Percentiles rank a stretch among this genome's conserved stretches.
Conservation (phyloP, 2,888 invertebrate species). For the Cerceris rybyensis region DNA sequence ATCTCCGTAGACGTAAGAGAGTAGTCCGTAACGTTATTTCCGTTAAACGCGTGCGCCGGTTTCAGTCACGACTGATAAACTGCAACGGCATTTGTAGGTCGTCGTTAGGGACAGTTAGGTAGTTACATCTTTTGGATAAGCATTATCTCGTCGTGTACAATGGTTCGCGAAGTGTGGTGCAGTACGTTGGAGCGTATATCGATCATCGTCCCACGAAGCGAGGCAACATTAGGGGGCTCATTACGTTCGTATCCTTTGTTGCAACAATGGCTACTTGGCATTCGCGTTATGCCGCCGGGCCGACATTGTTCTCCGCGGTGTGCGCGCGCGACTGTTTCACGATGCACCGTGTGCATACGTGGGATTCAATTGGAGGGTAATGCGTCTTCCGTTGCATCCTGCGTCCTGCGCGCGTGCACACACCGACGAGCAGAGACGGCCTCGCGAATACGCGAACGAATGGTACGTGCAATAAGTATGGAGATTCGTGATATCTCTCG, state of each 20-base stretch:
- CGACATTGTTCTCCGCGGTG: slow-evolving; percentile 59
- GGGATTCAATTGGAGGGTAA: slow-evolving; percentile 61
- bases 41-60: not conserved
- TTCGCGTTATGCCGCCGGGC: slow-evolving; percentile 57
- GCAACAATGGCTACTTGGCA: slow-evolving; percentile 63
- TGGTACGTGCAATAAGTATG: slow-evolving; percentile 6
- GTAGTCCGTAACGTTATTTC: not conserved
- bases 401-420: slow-evolving; percentile 17
- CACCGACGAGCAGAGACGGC: not conserved
- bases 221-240: slow-evolving; percentile 57
- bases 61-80: not conserved
- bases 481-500: slow-evolving; percentile 4
- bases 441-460: not conserved
- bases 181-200: slow-evolving; percentile 43
- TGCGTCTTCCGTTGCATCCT: slow-evolving; percentile 55
- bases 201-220: slow-evolving; percentile 48
- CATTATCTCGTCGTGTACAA: not conserved
- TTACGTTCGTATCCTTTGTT: slow-evolving; percentile 57
- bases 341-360: slow-evolving; percentile 49
- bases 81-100: slow-evolving; percentile 7
- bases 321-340: slow-evolving; percentile 50
- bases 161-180: slow-evolving; percentile 1
- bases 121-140: slow-evolving; percentile 3
- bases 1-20: not conserved
- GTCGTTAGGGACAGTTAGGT: slow-evolving; percentile 7